Evolutionary conservation across 2,797 vertebrate species (phyloP).

Genomic region (Craterocephalus amniculus): DNA sequence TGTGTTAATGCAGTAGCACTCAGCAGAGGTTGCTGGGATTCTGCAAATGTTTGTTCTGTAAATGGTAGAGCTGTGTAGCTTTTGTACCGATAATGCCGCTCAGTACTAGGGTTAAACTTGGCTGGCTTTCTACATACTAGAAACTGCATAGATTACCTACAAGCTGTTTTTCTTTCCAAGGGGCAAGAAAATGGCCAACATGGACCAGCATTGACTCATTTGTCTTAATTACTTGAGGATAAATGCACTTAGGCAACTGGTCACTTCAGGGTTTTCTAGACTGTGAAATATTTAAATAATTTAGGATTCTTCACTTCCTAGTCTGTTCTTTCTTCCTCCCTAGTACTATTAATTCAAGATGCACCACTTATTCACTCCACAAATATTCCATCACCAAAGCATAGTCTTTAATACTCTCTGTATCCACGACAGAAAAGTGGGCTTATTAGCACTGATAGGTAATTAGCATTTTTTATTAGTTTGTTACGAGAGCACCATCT

Average conservation of each 20-base stretch:
- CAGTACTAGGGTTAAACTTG: constrained; percentile 6
- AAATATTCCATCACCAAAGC: constrained; percentile 14
- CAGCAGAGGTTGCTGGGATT: not conserved
- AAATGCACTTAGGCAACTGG: constrained; percentile 41
- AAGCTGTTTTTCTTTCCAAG: constrained; percentile 19
- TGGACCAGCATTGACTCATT: constrained; percentile 40
- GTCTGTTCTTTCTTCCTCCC: constrained; percentile 25
- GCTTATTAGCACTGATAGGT: constrained; percentile 45
- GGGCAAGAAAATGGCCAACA: constrained; percentile 23
- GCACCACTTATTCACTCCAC: constrained; percentile 29
- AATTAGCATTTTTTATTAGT: constrained; percentile 29
- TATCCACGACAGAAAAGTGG: constrained; percentile 21
- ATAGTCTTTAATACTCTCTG: constrained; percentile 47
- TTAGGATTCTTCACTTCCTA: constrained; percentile 45
- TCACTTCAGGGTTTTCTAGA: constrained; percentile 48
- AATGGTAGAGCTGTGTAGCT: constrained; percentile 5
- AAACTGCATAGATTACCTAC: constrained; percentile 11
- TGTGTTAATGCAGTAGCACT: constrained; percentile 11
- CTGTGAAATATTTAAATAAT: constrained; percentile 35
- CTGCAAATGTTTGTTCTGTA: not conserved
- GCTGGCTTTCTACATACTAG: not conserved
- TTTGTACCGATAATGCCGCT: constrained; percentile 4
- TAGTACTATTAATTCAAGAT: constrained; percentile 42
- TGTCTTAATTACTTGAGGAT: constrained; percentile 47
- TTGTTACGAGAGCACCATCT: constrained; percentile 26